A percentile compares a stretch with the other conserved stretches of the same genome.
These are phyloP conservation scores for Xenopus tropicalis DNA, from an alignment of 2,113 vertebrate species.

Conservation along the genomic window DNA sequence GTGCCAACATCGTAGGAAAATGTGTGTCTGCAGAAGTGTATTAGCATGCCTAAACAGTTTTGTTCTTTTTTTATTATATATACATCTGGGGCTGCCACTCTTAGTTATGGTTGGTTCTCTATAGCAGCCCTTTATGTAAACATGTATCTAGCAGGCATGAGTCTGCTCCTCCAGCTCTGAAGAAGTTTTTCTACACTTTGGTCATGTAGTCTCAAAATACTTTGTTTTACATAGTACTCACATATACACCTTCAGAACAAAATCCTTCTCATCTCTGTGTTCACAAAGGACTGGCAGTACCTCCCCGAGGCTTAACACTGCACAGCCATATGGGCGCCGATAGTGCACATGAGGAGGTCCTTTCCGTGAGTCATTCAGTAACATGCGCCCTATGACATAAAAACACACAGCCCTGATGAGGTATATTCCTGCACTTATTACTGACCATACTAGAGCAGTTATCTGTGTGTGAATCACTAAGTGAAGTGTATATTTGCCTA, in stretches of 20 bases:
- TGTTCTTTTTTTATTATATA: too few relatives aligned
- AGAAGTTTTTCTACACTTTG: not conserved
- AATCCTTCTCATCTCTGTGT: slow-evolving; percentile 93
- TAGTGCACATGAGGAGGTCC: slow-evolving; percentile 88
- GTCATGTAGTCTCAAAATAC: not conserved
- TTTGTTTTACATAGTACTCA: slow-evolving; percentile 62
- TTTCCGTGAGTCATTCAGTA: slow-evolving; percentile 92
- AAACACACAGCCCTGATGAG: not conserved
- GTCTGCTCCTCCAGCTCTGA: too few relatives aligned
- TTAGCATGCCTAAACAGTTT: too few relatives aligned
- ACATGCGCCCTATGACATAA: slow-evolving; percentile 77
- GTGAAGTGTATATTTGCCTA: not conserved
- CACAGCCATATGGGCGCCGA: slow-evolving; percentile 88
- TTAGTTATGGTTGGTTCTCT: too few relatives aligned
- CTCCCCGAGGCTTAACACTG: slow-evolving; percentile 85
- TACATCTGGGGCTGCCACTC: too few relatives aligned
- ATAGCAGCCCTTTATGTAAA: too few relatives aligned
- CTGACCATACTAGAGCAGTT: too few relatives aligned
- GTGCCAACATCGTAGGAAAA: too few relatives aligned
- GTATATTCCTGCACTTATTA: not conserved
- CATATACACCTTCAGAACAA: slow-evolving; percentile 97
- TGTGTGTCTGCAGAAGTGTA: too few relatives aligned
- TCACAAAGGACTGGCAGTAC: slow-evolving; percentile 88
- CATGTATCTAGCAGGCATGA: too few relatives aligned
- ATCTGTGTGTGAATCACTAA: not conserved